Base-by-base conservation (phyloP, 2,888 invertebrate species). In the Microctonus aethiopoides region DNA sequence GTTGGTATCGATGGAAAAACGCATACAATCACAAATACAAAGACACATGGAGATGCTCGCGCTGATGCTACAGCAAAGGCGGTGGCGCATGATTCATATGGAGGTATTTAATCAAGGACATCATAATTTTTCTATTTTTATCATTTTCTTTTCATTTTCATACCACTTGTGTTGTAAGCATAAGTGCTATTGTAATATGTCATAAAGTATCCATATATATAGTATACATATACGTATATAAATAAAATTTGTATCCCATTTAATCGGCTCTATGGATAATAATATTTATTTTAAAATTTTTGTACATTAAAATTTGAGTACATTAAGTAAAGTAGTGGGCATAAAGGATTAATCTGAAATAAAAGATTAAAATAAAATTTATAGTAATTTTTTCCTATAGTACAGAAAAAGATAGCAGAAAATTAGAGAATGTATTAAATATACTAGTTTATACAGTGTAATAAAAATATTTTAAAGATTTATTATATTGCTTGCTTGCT, bases 41-140 rank as follows among this genome's bases (percentile, higher is more conserved):
- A 67, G 41, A 72, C 67, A 34, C 72, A 62, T 34, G 72, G 72
- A 51, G 57, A 57, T 36, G 72, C 72, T 0, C 61, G 70, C 11
- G 72, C 75, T 1, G 16, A 34, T 9, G 73, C 67, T 4, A 16
- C n/a, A 2, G 46, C 46, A 2, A 73, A 72, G 9, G 71, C 73
- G 7, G 72, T 67, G n/a, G 71, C 73, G 9, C 62, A 67, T 13
- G 70, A 60, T 67, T 22, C 61, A 32, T 52, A 71, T 68, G 52
- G 41, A 67, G 68, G 68, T 61, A 71, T 56, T 36, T 64, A 69
- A 41, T 6, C 24, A 13, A 22, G n/a, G 22, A 54, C 6, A 26
- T 36, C 22, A 54, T 54, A 2, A 54, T 46, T 46, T 16, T 16
- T 1, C 54, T 1, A 26, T 0, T 24, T 6, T 24, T 3, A 3